Evolutionary conservation across 2,888 invertebrate genomes (phyloP).

Genomic region (Drosophila rubida): DNA sequence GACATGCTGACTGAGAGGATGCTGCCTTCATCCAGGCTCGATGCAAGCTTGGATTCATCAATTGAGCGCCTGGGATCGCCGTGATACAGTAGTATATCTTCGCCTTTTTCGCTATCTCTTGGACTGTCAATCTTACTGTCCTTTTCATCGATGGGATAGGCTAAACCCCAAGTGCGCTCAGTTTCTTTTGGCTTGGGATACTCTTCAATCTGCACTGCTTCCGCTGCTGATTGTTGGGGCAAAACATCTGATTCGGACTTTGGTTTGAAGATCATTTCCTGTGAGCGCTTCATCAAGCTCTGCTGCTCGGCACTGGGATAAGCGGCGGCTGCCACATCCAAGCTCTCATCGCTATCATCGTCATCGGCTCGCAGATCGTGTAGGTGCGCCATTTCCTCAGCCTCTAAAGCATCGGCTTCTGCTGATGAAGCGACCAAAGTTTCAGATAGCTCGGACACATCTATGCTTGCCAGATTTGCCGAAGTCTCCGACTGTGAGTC

Average conservation of each 20-base stretch:
- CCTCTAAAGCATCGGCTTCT: conserved; percentile 86
- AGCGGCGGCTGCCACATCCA: conserved; percentile 69
- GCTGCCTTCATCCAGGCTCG: conserved; percentile 87
- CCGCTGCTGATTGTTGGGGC: conserved; percentile 79
- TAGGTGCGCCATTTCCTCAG: conserved; percentile 86
- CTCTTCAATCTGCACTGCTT: conserved; percentile 60
- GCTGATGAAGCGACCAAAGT: conserved; percentile 96
- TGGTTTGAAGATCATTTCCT: conserved; percentile 95
- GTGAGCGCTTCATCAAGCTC: conserved; percentile 93
- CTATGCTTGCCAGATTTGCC: conserved; percentile 94
- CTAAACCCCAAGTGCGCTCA: conserved; percentile 78
- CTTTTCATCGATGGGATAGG: conserved; percentile 82
- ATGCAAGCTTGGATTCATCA: conserved; percentile 86
- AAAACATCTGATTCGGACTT: conserved; percentile 84
- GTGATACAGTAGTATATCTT: conserved; percentile 80
- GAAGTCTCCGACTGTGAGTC: conserved; percentile 92
- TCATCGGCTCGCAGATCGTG: conserved; percentile 87
- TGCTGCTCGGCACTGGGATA: conserved; percentile 84
- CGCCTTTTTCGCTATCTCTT: conserved; percentile 65
- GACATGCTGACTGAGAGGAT: conserved; percentile 87
- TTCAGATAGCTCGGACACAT: conserved; percentile 96
- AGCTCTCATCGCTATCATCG: conserved; percentile 86
- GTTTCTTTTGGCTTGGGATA: conserved; percentile 72
- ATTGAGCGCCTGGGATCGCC: conserved; percentile 73
- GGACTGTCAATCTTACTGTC: conserved; percentile 74